Evolutionary conservation across 2,113 vertebrate genomes (phyloP).

Genomic region (Agapornis roseicollis): DNA sequence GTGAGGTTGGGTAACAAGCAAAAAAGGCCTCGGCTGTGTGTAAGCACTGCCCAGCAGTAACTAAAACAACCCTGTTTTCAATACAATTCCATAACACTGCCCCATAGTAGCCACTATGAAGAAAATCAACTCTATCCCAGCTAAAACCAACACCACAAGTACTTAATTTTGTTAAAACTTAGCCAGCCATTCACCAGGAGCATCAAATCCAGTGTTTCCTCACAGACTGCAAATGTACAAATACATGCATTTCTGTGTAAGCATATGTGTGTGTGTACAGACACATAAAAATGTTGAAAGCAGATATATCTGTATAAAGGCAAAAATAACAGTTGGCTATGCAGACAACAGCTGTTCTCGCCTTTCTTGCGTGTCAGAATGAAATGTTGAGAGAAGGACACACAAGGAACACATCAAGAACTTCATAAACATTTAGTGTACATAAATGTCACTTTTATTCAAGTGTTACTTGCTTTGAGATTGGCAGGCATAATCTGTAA

Average conservation of each 20-base stretch:
- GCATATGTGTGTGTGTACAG: background rate
- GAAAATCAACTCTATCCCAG: background rate
- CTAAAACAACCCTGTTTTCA: background rate
- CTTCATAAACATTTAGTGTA: slow-evolving; percentile 32
- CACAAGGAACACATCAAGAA: slow-evolving; percentile 11
- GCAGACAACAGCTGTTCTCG: background rate
- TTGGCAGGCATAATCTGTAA: background rate
- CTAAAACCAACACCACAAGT: background rate
- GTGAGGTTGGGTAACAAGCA: background rate
- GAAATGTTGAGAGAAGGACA: slow-evolving; percentile 17
- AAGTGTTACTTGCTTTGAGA: background rate
- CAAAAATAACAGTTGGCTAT: background rate
- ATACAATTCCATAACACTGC: background rate
- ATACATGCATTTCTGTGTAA: background rate
- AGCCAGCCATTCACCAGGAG: background rate
- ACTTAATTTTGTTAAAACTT: background rate
- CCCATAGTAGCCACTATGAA: background rate
- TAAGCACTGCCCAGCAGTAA: background rate
- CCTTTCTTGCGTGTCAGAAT: background rate
- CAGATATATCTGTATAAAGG: background rate
- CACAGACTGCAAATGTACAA: background rate
- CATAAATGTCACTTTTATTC: slow-evolving; percentile 27
- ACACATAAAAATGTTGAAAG: background rate
- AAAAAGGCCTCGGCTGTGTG: background rate
- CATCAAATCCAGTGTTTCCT: background rate